Percentiles rank a stretch among this genome's conserved stretches.
These are phyloP conservation scores for Allophyes oxyacanthae DNA, from an alignment of 2,888 invertebrate genomes.

Conservation along the genomic window DNA sequence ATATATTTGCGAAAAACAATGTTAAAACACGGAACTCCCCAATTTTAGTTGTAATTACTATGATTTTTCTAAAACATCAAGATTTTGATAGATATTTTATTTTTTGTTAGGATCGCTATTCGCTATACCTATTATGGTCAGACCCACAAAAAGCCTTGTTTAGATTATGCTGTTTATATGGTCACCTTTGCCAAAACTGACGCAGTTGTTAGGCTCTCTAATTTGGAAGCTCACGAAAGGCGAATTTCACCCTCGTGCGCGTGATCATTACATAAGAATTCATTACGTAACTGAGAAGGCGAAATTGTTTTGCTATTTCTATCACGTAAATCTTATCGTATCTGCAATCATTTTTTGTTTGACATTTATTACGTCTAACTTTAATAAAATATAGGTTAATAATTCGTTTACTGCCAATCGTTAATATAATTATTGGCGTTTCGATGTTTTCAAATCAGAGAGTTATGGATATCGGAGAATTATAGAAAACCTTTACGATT, in stretches of 20 bases:
- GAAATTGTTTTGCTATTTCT: constrained; percentile 47
- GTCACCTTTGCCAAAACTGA: constrained; percentile 29
- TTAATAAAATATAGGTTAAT: constrained; percentile 25
- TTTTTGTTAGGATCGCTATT: background rate
- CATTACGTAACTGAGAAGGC: constrained; percentile 51
- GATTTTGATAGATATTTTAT: background rate
- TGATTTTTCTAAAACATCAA: constrained; percentile 16
- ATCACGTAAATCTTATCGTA: constrained; percentile 53
- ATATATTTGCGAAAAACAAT: constrained; percentile 14
- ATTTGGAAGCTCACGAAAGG: constrained; percentile 60
- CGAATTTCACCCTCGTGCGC: constrained; percentile 68
- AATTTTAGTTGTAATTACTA: constrained; percentile 4
- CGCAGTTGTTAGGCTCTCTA: constrained; percentile 49
- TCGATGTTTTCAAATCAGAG: constrained; percentile 44
- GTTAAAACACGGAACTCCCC: constrained; percentile 17
- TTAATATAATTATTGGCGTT: constrained; percentile 20
- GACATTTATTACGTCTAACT: constrained; percentile 40
- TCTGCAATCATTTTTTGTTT: constrained; percentile 44
- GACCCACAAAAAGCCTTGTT: background rate
- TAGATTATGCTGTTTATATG: constrained; percentile 3
- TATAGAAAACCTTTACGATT: constrained; percentile 34
- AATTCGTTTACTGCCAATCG: constrained; percentile 35
- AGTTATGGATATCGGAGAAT: constrained; percentile 26
- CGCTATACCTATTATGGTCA: background rate
- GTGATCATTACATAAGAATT: constrained; percentile 51